Base-by-base conservation (phyloP, 2,113 vertebrate genomes). In the Lucifuga dentata region DNA sequence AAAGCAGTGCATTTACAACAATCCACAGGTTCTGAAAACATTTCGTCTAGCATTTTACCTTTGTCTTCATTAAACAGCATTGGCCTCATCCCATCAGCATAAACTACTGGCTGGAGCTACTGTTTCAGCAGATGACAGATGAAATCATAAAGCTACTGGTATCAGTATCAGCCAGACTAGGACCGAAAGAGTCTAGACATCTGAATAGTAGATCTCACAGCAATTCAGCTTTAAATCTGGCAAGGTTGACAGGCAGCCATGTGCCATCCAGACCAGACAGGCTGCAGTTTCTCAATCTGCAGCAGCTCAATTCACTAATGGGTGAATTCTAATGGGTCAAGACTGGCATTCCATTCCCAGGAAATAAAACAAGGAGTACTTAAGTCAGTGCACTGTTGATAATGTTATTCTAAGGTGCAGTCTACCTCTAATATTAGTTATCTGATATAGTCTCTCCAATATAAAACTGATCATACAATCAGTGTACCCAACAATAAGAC, bases 291-390 rank as follows among this genome's bases (percentile, higher is more conserved):
- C 57, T 71, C 48, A 32, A 79, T 68, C 55, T 66, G 59, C 75
- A 57, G 26, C 17, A 78, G 66, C 71, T 88, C 81, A 88, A 77
- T 83, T 73, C 62, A 73, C 50, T 77, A 85, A 84, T 77, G 79
- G 66, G 20, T 55, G 62, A 29, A 29, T 29, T 29, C 3, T 29
- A 29, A 3, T 33, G 50, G 78, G 51, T 60, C 85, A 61, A 82
- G 53, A 80, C 46, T 60, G 76, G 35, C 60, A 66, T 24, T 52
- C 56, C 43, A 75, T 51, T 70, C 33, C 32, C 10, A 53, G 65
- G 44, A 78, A 64, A 81, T 80, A 55, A 72, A 74, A 55, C 26
- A 24, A 21, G 5, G 40, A 45, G 68, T 13, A 12, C 13, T 64
- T 38, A n/a, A 68, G 6, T 56, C 17, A 57, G 40, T 21, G 16